These are phyloP conservation scores for Centrocercus urophasianus DNA, from an alignment of 2,113 vertebrate species.

Conservation along the genomic window DNA sequence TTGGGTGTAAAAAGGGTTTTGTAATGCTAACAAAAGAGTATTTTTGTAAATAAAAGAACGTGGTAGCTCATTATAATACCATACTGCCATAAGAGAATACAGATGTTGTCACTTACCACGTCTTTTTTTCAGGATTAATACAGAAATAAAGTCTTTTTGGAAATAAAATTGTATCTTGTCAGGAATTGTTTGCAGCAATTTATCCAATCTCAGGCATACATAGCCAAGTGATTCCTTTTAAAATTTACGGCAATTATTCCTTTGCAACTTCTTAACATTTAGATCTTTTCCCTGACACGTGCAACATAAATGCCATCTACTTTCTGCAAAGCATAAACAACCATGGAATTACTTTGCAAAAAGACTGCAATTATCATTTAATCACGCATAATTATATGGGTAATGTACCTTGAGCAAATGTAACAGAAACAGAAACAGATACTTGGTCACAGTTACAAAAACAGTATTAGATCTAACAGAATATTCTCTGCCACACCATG, in stretches of 20 bases:
- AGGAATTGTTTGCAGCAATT: not conserved
- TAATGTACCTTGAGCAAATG: constrained; percentile 68
- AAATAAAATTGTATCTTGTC: not conserved
- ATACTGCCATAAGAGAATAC: not conserved
- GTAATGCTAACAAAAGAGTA: not conserved
- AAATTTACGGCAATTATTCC: constrained; percentile 51
- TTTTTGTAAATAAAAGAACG: not conserved
- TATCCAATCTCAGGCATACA: not conserved
- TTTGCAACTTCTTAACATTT: constrained; percentile 46
- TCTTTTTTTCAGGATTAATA: not conserved
- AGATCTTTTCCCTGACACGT: constrained; percentile 27
- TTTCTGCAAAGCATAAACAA: constrained; percentile 57
- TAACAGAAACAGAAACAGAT: constrained; percentile 57
- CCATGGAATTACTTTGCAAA: constrained; percentile 33
- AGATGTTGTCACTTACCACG: not conserved
- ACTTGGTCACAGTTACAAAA: constrained; percentile 4
- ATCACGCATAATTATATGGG: constrained; percentile 70
- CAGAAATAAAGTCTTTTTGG: not conserved
- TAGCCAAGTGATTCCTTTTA: constrained; percentile 22
- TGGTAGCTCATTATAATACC: not conserved
- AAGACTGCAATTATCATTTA: constrained; percentile 70
- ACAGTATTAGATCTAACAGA: not conserved
- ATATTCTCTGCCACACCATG: not conserved
- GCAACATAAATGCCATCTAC: constrained; percentile 48
- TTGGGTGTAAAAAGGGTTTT: not conserved